phyloP scores from a whole-genome alignment of 2,113 vertebrate species.

The Leptobrachium leishanense region DNA sequence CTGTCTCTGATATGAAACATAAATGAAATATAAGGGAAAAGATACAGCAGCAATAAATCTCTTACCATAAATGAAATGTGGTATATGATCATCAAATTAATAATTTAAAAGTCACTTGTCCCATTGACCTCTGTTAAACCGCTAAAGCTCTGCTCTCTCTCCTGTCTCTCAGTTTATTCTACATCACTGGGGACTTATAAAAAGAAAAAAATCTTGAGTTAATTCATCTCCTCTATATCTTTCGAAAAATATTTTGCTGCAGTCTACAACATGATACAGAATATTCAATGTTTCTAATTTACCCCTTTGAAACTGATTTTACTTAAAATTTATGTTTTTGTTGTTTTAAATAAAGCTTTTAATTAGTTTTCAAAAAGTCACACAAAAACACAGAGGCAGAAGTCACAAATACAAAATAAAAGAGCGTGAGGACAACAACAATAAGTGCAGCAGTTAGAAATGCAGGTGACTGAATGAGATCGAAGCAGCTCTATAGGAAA shows the following conservation, averaged over 20 bases:
- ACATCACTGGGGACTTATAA: conserved; percentile 18
- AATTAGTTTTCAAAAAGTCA: too few species aligned
- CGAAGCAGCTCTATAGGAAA: too few species aligned
- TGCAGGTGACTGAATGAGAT: too few species aligned
- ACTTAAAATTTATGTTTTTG: too few species aligned
- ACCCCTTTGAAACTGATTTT: too few species aligned
- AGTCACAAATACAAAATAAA: too few species aligned
- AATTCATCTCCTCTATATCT: not conserved
- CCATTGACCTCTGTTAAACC: conserved; percentile 25
- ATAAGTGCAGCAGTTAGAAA: too few species aligned
- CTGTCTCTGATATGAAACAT: too few species aligned
- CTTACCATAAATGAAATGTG: conserved; percentile 13
- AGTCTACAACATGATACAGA: not conserved
- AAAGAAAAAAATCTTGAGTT: not conserved
- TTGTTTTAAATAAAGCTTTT: too few species aligned
- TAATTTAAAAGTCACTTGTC: conserved; percentile 40
- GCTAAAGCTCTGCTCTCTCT: not conserved
- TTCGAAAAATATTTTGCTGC: not conserved
- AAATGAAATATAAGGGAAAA: not conserved
- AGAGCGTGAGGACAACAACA: too few species aligned
- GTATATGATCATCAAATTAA: conserved; percentile 20
- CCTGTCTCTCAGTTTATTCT: conserved; percentile 10
- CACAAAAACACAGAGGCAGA: too few species aligned
- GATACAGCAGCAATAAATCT: not conserved
- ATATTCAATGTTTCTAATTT: too few species aligned